Percentiles rank a stretch among this genome's conserved stretches.
phyloP scores from a whole-genome alignment of 2,113 vertebrate genomes.

The Gulo gulo region DNA sequence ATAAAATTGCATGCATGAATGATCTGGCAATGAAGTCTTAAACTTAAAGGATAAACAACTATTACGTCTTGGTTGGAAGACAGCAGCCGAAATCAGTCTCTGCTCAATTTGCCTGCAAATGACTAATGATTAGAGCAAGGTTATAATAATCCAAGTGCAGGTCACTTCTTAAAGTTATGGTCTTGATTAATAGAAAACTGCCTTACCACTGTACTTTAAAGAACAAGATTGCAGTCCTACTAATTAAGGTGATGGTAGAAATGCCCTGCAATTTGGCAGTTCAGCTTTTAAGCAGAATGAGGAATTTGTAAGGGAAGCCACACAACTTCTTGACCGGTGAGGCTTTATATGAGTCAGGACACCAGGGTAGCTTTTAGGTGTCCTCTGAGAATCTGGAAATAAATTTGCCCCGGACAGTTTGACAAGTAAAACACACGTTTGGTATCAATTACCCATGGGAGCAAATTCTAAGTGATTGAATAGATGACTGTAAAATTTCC shows the following conservation, averaged over 20 bases:
- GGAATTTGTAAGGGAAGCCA: background rate
- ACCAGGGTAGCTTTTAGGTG: background rate
- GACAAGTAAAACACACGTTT: background rate
- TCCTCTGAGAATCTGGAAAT: background rate
- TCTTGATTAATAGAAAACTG: background rate
- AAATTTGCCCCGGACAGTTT: background rate
- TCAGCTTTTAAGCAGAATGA: background rate
- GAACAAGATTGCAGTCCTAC: background rate
- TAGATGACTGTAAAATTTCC: background rate
- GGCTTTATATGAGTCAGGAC: background rate
- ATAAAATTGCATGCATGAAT: conserved; percentile 25
- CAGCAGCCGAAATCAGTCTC: background rate
- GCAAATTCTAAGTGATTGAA: background rate
- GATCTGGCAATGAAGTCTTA: background rate
- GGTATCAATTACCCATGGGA: background rate
- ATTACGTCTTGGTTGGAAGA: background rate
- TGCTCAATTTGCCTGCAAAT: conserved; percentile 35
- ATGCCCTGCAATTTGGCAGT: background rate
- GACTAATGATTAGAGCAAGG: conserved; percentile 12
- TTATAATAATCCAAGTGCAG: background rate
- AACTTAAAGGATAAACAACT: conserved; percentile 28
- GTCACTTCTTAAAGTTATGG: background rate
- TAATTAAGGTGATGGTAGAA: background rate
- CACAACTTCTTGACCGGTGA: background rate
- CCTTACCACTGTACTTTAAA: background rate